Evolutionary conservation across 2,888 invertebrate species (phyloP).

Genomic region (Drepanosiphum platanoidis): DNA sequence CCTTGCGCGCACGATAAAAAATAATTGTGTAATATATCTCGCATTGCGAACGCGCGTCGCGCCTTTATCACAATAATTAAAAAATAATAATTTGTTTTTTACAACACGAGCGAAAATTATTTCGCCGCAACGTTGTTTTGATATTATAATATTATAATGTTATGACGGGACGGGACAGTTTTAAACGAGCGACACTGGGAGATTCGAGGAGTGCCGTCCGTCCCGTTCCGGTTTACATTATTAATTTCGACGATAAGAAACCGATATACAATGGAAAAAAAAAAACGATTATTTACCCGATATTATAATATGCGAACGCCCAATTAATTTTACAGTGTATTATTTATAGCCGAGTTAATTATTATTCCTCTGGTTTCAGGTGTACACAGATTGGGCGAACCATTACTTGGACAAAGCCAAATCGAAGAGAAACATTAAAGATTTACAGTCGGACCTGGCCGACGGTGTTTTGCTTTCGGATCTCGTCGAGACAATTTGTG

Average conservation of each 20-base stretch:
- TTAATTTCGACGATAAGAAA: too few relatives aligned
- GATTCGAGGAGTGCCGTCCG: too few relatives aligned
- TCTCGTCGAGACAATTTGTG: constrained; percentile 93
- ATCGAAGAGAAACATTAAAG: constrained; percentile 84
- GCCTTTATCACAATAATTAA: not conserved
- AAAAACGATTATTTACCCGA: not conserved
- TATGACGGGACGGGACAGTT: too few relatives aligned
- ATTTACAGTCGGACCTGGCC: constrained; percentile 89
- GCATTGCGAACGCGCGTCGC: constrained; percentile 35
- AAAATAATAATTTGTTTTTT: not conserved
- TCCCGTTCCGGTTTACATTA: too few relatives aligned
- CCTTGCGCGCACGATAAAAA: constrained; percentile 39
- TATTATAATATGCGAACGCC: too few relatives aligned
- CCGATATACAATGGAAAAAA: not conserved
- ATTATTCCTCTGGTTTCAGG: constrained; percentile 74
- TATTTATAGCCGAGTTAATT: not conserved
- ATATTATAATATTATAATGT: too few relatives aligned
- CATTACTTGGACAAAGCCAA: constrained; percentile 94
- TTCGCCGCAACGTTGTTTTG: not conserved
- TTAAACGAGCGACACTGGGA: too few relatives aligned
- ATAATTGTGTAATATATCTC: constrained; percentile 52
- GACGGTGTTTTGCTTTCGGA: constrained; percentile 93
- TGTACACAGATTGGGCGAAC: constrained; percentile 98
- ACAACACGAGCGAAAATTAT: not conserved
- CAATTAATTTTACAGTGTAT: not conserved